phyloP scores from a whole-genome alignment of 1,140 invertebrate species.

The Drosophila kepulauana region DNA sequence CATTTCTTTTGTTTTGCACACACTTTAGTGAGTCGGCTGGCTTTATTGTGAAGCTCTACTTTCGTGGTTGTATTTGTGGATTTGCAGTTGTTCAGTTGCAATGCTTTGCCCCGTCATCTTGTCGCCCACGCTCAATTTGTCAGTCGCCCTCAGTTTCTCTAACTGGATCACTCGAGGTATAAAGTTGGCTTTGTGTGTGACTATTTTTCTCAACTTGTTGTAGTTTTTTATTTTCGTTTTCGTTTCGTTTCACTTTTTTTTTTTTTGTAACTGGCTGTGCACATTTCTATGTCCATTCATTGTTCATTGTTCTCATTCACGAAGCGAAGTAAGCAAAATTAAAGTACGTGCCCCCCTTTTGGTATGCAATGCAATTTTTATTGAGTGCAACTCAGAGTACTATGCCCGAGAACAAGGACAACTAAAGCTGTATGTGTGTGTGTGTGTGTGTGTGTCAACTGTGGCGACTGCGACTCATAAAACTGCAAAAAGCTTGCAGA shows the following conservation, averaged over 20 bases:
- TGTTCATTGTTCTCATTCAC: conserved; percentile 76
- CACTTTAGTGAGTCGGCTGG: too few relatives aligned
- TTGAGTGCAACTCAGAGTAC: conserved; percentile 49
- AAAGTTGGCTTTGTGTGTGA: not conserved
- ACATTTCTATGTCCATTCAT: conserved; percentile 68
- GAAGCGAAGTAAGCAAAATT: conserved; percentile 79
- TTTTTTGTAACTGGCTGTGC: conserved; percentile 12
- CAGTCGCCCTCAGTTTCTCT: conserved; percentile 27
- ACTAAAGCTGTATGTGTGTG: not conserved
- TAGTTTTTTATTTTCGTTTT: not conserved
- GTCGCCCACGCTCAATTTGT: conserved; percentile 47
- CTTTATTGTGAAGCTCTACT: too few relatives aligned
- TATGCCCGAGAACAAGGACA: conserved; percentile 8
- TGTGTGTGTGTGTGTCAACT: too few relatives aligned
- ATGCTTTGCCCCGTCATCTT: conserved; percentile 24
- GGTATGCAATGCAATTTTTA: conserved; percentile 75
- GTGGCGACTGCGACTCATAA: conserved; percentile 5
- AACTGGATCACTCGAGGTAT: conserved; percentile 17
- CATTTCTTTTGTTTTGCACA: too few relatives aligned
- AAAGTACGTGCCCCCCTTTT: conserved; percentile 73
- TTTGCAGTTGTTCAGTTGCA: too few relatives aligned
- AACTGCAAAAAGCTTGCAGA: conserved; percentile 16
- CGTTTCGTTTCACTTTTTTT: conserved; percentile 2
- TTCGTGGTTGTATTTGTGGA: too few relatives aligned
- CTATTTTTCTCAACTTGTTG: conserved; percentile 9